Conservation (phyloP, 30 jellyfish, hydroid and myxozoan species). For the Rhopilema esculentum region DNA sequence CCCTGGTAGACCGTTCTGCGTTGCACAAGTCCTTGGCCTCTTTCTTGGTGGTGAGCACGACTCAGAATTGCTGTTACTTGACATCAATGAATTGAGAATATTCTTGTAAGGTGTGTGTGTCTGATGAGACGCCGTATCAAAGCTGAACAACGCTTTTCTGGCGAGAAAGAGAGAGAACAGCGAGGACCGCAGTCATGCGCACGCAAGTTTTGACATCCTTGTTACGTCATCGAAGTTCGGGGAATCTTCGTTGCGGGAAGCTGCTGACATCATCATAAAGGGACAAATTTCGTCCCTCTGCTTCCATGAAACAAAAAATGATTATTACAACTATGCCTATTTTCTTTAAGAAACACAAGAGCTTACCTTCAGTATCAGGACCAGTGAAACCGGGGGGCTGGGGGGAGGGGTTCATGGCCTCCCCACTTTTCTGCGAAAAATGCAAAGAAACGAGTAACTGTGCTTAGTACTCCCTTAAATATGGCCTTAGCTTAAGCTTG, state of each 20-base stretch:
- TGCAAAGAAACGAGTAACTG: too few relatives aligned
- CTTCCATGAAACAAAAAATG: too few relatives aligned
- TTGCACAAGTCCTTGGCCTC: conserved; percentile 78
- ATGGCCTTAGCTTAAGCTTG: too few relatives aligned
- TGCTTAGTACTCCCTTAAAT: too few relatives aligned
- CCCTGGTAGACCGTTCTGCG: conserved; percentile 91
- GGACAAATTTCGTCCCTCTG: too few relatives aligned
- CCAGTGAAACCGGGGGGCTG: too few relatives aligned
- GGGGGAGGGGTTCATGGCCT: too few relatives aligned
- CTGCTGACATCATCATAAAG: not conserved
- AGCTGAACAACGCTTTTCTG: conserved; percentile 35
- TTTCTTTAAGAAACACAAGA: too few relatives aligned
- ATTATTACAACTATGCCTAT: too few relatives aligned
- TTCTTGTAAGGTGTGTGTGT: conserved; percentile 12
- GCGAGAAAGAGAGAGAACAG: conserved; percentile 33
- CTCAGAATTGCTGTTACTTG: conserved; percentile 91
- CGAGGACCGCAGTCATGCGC: conserved; percentile 17
- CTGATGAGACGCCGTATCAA: conserved; percentile 26
- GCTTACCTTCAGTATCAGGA: too few relatives aligned
- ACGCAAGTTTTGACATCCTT: conserved; percentile 6
- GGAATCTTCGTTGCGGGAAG: not conserved
- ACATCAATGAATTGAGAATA: conserved; percentile 80
- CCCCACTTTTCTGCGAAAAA: too few relatives aligned
- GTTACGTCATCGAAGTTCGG: not conserved
- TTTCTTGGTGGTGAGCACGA: conserved; percentile 98